These are phyloP conservation scores for Odobenus rosmarus DNA, from an alignment of 2,113 vertebrate genomes.

Conservation along the genomic window DNA sequence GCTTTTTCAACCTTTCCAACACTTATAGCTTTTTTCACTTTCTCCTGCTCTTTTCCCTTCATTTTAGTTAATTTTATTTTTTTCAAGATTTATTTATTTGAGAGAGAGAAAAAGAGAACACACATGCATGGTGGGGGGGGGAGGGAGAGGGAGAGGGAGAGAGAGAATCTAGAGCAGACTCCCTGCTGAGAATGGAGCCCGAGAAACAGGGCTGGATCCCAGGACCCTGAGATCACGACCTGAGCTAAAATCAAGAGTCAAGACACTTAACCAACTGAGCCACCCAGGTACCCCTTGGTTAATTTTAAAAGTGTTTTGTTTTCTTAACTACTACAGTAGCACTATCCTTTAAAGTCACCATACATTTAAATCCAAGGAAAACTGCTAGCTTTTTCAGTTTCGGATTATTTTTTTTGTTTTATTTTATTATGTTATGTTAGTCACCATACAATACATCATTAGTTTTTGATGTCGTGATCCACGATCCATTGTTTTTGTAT, in stretches of 20 bases:
- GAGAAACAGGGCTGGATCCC: background rate
- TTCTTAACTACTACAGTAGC: background rate
- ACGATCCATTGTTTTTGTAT: too few relatives aligned
- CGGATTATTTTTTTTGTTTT: background rate
- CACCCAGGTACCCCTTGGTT: background rate
- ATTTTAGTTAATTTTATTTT: background rate
- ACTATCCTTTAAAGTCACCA: background rate
- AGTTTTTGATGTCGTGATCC: too few relatives aligned
- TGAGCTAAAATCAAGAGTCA: background rate
- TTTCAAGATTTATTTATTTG: background rate
- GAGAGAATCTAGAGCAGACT: background rate
- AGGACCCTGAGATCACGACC: background rate
- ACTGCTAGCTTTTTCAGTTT: background rate
- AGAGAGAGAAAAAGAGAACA: background rate
- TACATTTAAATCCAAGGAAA: background rate
- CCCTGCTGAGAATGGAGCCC: background rate
- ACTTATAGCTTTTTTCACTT: background rate
- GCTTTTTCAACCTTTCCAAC: background rate
- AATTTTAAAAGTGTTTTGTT: background rate
- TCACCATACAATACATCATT: too few relatives aligned
- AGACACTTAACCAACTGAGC: background rate
- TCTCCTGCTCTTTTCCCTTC: background rate
- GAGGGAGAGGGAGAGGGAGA: background rate
- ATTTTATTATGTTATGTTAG: too few relatives aligned
- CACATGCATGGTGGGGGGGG: background rate